Conservation (phyloP, 2,888 invertebrate species). For the Sicus ferrugineus region DNA sequence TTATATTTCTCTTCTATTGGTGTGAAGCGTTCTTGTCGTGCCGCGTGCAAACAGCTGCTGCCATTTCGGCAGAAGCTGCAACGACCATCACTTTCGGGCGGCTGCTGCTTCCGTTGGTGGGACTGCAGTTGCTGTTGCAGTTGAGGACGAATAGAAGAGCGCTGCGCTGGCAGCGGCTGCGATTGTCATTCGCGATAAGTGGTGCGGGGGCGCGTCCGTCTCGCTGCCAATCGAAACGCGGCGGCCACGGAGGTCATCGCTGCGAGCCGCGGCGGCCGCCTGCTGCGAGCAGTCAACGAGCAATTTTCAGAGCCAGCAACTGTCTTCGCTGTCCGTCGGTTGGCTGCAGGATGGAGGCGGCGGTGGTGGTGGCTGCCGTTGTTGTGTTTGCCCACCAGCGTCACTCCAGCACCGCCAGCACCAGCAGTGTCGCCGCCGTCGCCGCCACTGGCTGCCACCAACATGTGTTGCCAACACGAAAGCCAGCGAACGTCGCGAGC, state of each 20-base stretch:
- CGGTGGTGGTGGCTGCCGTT: slow-evolving; percentile 5
- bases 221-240: slow-evolving; percentile 32
- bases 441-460: slow-evolving; percentile 13
- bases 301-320: background rate
- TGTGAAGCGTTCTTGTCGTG: slow-evolving; percentile 27
- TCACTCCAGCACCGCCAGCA: background rate
- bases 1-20: background rate
- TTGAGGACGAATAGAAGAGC: background rate
- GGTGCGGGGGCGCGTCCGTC: background rate
- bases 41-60: slow-evolving; percentile 19
- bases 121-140: slow-evolving; percentile 1
- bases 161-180: slow-evolving; percentile 1
- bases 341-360: background rate
- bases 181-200: slow-evolving; percentile 26
- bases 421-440: background rate
- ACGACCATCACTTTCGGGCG: slow-evolving; percentile 48
- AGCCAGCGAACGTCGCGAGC: slow-evolving; percentile 10
- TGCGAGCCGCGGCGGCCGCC: background rate
- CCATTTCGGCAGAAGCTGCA: slow-evolving; percentile 16
- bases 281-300: slow-evolving; percentile 18
- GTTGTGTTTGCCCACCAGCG: slow-evolving; percentile 5
- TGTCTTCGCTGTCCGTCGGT: background rate
- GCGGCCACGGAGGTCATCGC: background rate
- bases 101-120: slow-evolving; percentile 41
- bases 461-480: slow-evolving; percentile 26